A percentile compares a stretch with the other conserved stretches of the same genome.
Conservation (phyloP, 2,888 invertebrate species). For the Pollenia griseotomentosa region DNA sequence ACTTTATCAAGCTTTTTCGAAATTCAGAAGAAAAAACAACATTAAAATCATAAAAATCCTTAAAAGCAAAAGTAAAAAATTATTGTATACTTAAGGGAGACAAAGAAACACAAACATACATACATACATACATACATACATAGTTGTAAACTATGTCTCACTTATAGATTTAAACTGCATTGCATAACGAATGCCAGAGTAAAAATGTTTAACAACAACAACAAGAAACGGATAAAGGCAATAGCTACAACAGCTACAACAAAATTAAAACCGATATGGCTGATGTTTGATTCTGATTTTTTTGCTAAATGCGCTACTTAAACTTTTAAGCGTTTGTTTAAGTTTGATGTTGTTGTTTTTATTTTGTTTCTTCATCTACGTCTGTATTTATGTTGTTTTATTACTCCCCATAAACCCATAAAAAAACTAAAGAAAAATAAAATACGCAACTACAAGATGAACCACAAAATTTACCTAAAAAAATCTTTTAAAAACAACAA, state of each 20-base stretch:
- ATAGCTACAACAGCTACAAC: conserved; percentile 13
- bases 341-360: conserved; percentile 32
- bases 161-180: neutral
- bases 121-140: neutral
- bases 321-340: conserved; percentile 66
- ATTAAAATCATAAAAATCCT: neutral
- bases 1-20: conserved; percentile 59
- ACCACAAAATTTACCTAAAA: conserved; percentile 56
- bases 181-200: neutral
- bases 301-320: conserved; percentile 57
- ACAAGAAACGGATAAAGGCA: neutral
- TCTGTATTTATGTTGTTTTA: neutral
- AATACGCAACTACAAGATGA: conserved; percentile 56
- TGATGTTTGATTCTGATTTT: conserved; percentile 32
- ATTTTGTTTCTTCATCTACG: neutral
- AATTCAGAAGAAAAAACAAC: conserved; percentile 34
- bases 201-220: neutral
- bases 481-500: conserved; percentile 8
- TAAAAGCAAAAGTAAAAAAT: conserved; percentile 23
- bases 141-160: neutral
- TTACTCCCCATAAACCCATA: conserved; percentile 24
- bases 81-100: conserved; percentile 43
- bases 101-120: conserved; percentile 10
- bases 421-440: conserved; percentile 25
- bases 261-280: conserved; percentile 7